Evolutionary conservation across 2,113 vertebrate genomes (phyloP), one percentile per base, ranked within the genome.

Genomic region (Dendropsophus ebraccatus): DNA sequence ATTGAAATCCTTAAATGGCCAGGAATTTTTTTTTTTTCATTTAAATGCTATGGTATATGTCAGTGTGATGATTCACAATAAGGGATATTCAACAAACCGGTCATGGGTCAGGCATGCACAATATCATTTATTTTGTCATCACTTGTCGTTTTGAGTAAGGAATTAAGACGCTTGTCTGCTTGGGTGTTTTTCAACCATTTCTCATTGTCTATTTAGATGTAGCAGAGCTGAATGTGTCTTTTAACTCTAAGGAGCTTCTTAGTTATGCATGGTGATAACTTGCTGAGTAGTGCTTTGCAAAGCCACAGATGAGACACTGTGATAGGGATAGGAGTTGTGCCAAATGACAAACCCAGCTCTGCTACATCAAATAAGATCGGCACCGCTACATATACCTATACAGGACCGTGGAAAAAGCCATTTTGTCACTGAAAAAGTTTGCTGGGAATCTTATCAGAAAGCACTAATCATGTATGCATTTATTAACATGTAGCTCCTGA

Each of bases 371-470:
- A 67, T 4, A 32, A 32, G 2, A 32, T 32, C 8, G 10, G 62
- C 60, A 9, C 30, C 41, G 35, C 67, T 70, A 37, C 67, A 70
- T 70, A n/a, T n/a, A n/a, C n/a, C 67, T 41, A 10, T 16, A 19
- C 25, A 30, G 30, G 13, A 50, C 14, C 30, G 73, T 35, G 73
- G 32, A 75, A 49, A 70, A 76, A 76, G 8, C 0, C 6, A 7
- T 50, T 17, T 76, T 0, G 23, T 23, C 41, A 74, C 13, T 47
- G 72, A 49, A 52, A 50, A 76, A 30, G 25, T 14, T 73, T 49
- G 37, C 65, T 73, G 81, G 84, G 84, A 41, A 73, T n/a, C 8
- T 81, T 86, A 81, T 86, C 76, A 19, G 50, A n/a, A 13, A 17
- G 14, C 23, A 0, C 32, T 80, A 56, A 52, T 54, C 30, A 35